These are phyloP conservation scores for Myopa tessellatipennis DNA, from an alignment of 2,888 invertebrate species.

Conservation along the genomic window DNA sequence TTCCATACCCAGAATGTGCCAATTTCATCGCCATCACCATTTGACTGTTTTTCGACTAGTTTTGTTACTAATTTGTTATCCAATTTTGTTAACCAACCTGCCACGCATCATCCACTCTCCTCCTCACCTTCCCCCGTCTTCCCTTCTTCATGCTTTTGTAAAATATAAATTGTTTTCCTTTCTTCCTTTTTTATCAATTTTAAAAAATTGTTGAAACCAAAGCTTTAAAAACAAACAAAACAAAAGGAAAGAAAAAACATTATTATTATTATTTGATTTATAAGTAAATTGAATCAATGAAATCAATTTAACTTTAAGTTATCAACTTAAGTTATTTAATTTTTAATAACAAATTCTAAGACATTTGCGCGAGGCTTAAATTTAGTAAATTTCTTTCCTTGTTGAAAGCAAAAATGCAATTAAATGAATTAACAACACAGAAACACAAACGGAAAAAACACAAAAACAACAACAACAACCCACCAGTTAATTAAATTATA, in stretches of 20 bases:
- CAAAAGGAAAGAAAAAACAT: conserved; percentile 28
- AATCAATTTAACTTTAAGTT: conserved; percentile 5
- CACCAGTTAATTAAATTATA: conserved; percentile 43
- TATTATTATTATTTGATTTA: conserved; percentile 35
- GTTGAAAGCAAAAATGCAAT: conserved; percentile 21
- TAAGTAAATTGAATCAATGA: conserved; percentile 13
- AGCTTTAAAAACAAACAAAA: conserved; percentile 49
- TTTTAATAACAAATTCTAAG: conserved; percentile 38
- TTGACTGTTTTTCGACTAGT: neutral
- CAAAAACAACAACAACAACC: conserved; percentile 45
- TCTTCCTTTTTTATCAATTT: conserved; percentile 31
- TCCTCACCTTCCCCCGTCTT: neutral
- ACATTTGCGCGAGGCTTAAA: conserved; percentile 40
- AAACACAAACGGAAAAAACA: conserved; percentile 20
- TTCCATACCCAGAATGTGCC: conserved; percentile 42
- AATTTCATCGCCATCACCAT: conserved; percentile 26
- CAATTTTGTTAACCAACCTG: conserved; percentile 17
- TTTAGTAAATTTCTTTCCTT: conserved; percentile 35
- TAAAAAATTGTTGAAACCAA: conserved; percentile 49
- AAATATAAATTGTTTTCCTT: conserved; percentile 1
- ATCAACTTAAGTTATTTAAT: conserved; percentile 25
- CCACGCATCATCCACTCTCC: too few relatives aligned
- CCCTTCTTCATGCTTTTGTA: neutral
- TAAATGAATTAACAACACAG: conserved; percentile 14
- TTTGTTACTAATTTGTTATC: conserved; percentile 15